Conservation (phyloP, 1,140 invertebrate species). For the Zaprionus inermis region DNA sequence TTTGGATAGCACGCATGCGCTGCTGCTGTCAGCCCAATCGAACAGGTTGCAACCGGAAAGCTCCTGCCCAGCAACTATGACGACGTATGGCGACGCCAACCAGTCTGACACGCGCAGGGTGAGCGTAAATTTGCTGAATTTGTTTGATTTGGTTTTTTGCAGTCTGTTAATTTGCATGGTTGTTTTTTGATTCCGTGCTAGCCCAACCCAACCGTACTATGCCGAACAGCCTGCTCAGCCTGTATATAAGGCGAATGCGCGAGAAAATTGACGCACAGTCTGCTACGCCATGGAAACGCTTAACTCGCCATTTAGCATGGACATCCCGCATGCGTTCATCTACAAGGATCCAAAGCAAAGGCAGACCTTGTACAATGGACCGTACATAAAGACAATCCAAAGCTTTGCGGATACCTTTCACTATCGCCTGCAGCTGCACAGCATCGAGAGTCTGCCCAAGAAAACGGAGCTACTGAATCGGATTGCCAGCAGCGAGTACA, state of each 20-base stretch:
- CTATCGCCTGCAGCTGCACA: conserved; percentile 51
- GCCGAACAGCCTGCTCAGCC: no score
- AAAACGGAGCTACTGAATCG: conserved; percentile 40
- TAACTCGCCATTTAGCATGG: conserved; percentile 59
- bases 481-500: conserved; percentile 48
- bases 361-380: conserved; percentile 39
- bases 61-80: conserved; percentile 3
- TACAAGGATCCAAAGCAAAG: conserved; percentile 23
- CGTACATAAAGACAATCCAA: conserved; percentile 54
- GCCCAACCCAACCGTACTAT: no score
- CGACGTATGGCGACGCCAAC: conserved; percentile 30
- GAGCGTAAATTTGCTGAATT: conserved; percentile 31
- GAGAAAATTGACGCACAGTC: conserved; percentile 39
- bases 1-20: not conserved
- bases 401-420: conserved; percentile 50
- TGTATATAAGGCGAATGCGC: conserved; percentile 52
- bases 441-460: conserved; percentile 51
- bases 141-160: conserved; percentile 58
- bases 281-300: conserved; percentile 39
- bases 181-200: not conserved
- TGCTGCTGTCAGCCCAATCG: not conserved
- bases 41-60: conserved; percentile 21
- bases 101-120: conserved; percentile 49
- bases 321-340: conserved; percentile 64
- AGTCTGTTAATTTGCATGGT: conserved; percentile 30